Conservation (phyloP, 2,113 vertebrate species). For the Carlito syrichta region DNA sequence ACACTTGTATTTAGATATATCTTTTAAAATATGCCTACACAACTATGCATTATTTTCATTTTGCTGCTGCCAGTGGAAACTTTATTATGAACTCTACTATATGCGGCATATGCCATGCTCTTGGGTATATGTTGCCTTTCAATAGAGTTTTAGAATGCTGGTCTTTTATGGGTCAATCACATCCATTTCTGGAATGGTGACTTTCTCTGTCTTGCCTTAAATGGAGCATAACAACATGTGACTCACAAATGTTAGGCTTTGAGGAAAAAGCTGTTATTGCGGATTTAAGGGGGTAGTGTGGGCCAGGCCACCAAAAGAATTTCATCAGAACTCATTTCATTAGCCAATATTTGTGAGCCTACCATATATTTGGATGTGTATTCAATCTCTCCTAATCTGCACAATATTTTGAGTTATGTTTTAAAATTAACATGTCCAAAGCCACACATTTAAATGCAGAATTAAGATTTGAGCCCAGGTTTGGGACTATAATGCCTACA, state of each 20-base stretch:
- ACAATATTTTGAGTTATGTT: background rate
- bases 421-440: background rate
- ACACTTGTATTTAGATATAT: background rate
- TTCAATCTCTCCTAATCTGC: background rate
- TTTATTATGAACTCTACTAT: background rate
- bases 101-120: background rate
- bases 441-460: background rate
- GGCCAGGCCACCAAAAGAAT: background rate
- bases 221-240: background rate
- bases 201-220: background rate
- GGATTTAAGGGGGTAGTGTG: background rate
- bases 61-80: background rate
- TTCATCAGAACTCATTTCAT: background rate
- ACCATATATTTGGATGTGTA: background rate
- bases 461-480: background rate
- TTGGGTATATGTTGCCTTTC: background rate
- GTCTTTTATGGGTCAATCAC: background rate
- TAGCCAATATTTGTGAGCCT: background rate
- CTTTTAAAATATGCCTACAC: background rate
- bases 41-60: background rate
- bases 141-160: background rate
- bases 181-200: background rate
- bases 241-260: background rate
- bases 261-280: background rate
- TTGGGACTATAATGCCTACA: background rate